Base-by-base conservation (phyloP, 2,797 vertebrate species). In the Parauchenoglanis punctatus region DNA sequence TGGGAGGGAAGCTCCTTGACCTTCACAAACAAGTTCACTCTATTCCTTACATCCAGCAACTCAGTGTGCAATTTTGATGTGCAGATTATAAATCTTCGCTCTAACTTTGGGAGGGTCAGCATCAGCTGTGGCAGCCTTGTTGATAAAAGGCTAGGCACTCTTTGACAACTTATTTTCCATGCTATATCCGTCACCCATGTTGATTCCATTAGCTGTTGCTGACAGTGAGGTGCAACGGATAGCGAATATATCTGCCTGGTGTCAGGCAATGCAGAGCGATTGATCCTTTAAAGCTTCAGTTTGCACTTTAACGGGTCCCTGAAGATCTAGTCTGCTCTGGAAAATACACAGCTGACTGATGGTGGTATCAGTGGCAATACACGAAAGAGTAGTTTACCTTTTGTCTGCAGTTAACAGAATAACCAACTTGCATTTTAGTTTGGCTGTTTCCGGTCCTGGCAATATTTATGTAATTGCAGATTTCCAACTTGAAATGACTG, bases 151-250 rank as follows among this genome's bases (percentile, higher is more conserved):
- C 91, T 90, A 31, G 49, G 87, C 25, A 89, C 90, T 90, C 89
- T 92, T 92, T 94, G 94, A 95, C 95, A 95, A 96, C 95, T 95
- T 94, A 95, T 95, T 95, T 94, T 94, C 91, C 73, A 88, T 91
- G 93, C 93, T 94, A 94, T 95, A 95, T 96, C 94, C 89, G 92
- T 96, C 95, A 96, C 91, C 93, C 92, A 91, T 90, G 94, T 95
- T 96, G 95, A 96, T 95, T 96, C 95, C 92, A 95, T 96, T 96
- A 95, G 93, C 92, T 2, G 85, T 89, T 91, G 88, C 92, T 95
- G 95, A 95, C 94, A 95, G 94, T 90, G 52, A 93, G 92, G 91
- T 91, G 92, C 91, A 89, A 88, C 84, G 91, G 91, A 94, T 90
- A 90, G 93, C 90, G 92, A 88, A 94, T 92, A 92, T 92, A 95